Conservation (phyloP, 2,888 invertebrate species). For the Actias luna region DNA sequence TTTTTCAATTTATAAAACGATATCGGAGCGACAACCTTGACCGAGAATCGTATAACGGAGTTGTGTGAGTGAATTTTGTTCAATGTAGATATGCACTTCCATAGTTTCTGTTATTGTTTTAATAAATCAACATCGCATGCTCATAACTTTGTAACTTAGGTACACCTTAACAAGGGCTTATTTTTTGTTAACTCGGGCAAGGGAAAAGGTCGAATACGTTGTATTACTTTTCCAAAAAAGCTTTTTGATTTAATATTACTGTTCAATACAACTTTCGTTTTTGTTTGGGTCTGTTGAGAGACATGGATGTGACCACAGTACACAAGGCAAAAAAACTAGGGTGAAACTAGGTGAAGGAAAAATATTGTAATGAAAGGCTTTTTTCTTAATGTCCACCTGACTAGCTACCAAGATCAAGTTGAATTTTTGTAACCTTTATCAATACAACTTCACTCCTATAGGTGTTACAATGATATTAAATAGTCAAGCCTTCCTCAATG, state of each 20-base stretch:
- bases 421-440: no score
- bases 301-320: background rate
- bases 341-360: no score
- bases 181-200: background rate
- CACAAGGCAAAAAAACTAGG: no score
- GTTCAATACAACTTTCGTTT: background rate
- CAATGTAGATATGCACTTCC: background rate
- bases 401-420: no score
- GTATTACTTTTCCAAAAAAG: background rate
- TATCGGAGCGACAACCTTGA: conserved; percentile 7
- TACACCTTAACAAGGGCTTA: conserved; percentile 1
- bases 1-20: background rate
- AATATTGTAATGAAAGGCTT: no score
- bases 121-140: conserved; percentile 7
- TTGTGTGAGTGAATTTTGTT: conserved; percentile 1
- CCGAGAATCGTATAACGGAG: background rate
- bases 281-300: background rate
- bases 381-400: no score
- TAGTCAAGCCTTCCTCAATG: no score
- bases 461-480: no score
- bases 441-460: no score
- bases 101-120: conserved; percentile 6
- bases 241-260: background rate
- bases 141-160: conserved; percentile 4
- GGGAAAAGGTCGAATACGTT: background rate